These are phyloP conservation scores for Entelurus aequoreus DNA, from an alignment of 2,113 vertebrate species.

Conservation along the genomic window DNA sequence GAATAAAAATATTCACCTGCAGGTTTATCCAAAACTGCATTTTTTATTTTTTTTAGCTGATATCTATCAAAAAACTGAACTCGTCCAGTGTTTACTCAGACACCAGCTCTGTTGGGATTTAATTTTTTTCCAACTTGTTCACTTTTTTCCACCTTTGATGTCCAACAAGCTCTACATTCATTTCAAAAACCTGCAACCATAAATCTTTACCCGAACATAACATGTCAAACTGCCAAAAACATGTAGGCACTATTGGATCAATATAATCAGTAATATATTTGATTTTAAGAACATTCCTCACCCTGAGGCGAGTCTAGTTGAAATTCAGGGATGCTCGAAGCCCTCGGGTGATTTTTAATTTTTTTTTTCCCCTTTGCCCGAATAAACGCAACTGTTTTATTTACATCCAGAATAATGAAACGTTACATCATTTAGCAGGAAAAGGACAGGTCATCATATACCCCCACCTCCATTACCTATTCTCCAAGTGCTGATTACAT, in stretches of 20 bases:
- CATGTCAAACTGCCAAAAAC: slow-evolving; percentile 16
- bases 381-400: slow-evolving; percentile 20
- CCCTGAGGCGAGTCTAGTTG: slow-evolving; percentile 46
- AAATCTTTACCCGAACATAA: slow-evolving; percentile 7
- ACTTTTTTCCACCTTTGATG: no score
- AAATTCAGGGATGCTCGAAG: slow-evolving; percentile 32
- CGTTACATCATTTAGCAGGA: slow-evolving; percentile 1
- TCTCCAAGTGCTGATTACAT: slow-evolving; percentile 4
- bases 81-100: no score
- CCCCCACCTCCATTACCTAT: slow-evolving; percentile 4
- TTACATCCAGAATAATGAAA: slow-evolving; percentile 7
- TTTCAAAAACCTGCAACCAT: neutral
- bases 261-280: slow-evolving; percentile 41
- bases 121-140: no score
- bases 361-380: neutral
- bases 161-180: neutral
- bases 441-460: slow-evolving; percentile 6
- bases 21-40: no score
- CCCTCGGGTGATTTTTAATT: slow-evolving; percentile 34
- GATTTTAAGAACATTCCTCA: slow-evolving; percentile 51
- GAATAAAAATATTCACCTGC: no score
- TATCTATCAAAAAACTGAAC: no score
- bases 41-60: no score
- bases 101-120: neutral
- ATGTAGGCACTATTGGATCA: slow-evolving; percentile 6